Base-by-base conservation (phyloP, 2,113 vertebrate genomes). In the Zapornia atra region DNA sequence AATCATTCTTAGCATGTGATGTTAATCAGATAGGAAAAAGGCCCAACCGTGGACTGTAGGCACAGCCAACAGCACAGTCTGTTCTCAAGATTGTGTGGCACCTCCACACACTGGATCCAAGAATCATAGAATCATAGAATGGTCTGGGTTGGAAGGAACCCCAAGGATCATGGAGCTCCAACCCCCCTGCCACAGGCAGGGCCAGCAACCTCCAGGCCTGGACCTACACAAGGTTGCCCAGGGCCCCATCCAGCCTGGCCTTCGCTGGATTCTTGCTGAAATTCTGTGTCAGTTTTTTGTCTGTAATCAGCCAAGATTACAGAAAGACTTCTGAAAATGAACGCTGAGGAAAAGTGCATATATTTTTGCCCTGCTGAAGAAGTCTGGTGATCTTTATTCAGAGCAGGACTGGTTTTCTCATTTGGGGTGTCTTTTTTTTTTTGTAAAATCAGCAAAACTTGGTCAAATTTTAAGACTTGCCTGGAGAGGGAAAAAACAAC, bases 11-110 rank as follows among this genome's bases (percentile, higher is more conserved):
- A 15, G 44, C 25, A 5, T 80, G n/a, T 82, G 60, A 33, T 2
- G 0, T 79, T 79, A 53, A 56, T 72, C 64, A 92, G 79, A 69
- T 92, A 94, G 95, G 75, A 72, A 88, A 18, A 10, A 69, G 68
- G 63, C 59, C 57, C 53, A 82, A n/a, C 29, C 64, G 75, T 86
- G 63, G 78, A 14, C 54, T 40, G 60, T 7, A 54, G 56, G 56
- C 73, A 72, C 53, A 89, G 91, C 57, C 75, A 86, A 40, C 44
- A 69, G 61, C 70, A 72, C 42, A 50, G n/a, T 26, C 78, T 95
- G 82, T 44, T 94, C 61, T 69, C 88, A 91, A 79, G 73, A 87
- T 40, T 95, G 84, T 86, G 65, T 92, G 72, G 57, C 81, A 94
- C 84, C 40, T 90, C 66, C 24, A 0, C 31, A 4, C 57, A 70